Evolutionary conservation across 2,797 vertebrate species (phyloP).

Genomic region (Sternotherus odoratus): DNA sequence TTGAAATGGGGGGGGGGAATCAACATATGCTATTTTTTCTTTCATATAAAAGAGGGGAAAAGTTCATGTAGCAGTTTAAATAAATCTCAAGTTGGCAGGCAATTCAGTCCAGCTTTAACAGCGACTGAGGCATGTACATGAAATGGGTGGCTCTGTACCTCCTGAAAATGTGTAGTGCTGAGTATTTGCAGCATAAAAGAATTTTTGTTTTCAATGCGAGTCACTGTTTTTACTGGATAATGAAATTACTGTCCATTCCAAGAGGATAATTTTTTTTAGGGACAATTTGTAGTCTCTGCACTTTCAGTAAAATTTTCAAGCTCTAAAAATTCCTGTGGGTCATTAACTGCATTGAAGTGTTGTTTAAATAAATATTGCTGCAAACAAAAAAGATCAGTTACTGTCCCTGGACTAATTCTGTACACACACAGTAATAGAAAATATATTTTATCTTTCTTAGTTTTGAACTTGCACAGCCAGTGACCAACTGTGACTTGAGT

Average conservation of each 20-base stretch:
- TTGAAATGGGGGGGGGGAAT: no score
- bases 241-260: slow-evolving; percentile 60
- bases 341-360: slow-evolving; percentile 32
- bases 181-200: slow-evolving; percentile 25
- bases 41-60: neutral
- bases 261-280: slow-evolving; percentile 38
- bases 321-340: slow-evolving; percentile 52
- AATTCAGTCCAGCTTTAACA: slow-evolving; percentile 35
- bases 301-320: slow-evolving; percentile 46
- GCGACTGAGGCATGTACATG: neutral
- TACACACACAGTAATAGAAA: slow-evolving; percentile 15
- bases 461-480: slow-evolving; percentile 44
- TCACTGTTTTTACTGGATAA: slow-evolving; percentile 58
- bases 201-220: slow-evolving; percentile 35
- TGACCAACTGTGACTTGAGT: slow-evolving; percentile 11
- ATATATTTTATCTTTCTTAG: slow-evolving; percentile 45
- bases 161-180: neutral
- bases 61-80: neutral
- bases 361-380: slow-evolving; percentile 47
- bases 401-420: slow-evolving; percentile 10
- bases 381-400: slow-evolving; percentile 36
- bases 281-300: slow-evolving; percentile 43
- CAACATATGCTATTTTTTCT: neutral
- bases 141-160: neutral
- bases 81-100: neutral